Conservation (phyloP, 2,888 invertebrate species). For the Brachyopa scutellaris region DNA sequence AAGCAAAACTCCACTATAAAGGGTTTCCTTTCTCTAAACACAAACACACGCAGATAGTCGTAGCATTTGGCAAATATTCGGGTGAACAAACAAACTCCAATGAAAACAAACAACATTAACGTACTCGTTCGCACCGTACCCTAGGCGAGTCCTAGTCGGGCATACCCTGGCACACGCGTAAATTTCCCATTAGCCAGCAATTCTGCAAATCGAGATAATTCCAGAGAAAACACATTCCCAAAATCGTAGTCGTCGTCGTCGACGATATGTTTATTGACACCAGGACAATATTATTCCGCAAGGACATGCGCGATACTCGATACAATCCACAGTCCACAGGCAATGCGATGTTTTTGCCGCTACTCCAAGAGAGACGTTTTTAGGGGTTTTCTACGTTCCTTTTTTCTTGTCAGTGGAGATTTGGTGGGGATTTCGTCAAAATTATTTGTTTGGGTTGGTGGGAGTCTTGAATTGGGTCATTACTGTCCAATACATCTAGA, state of each 20-base stretch:
- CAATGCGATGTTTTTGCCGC: conserved; percentile 45
- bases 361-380: conserved; percentile 9
- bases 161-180: not conserved
- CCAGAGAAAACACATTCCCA: conserved; percentile 27
- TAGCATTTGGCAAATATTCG: conserved; percentile 50
- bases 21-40: conserved; percentile 4
- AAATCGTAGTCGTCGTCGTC: conserved; percentile 10
- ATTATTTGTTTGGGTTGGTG: conserved; percentile 32
- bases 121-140: conserved; percentile 43
- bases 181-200: conserved; percentile 10
- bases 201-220: conserved; percentile 23
- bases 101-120: conserved; percentile 66
- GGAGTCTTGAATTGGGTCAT: too few species aligned
- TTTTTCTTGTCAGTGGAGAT: not conserved
- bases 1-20: conserved; percentile 24
- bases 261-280: conserved; percentile 31
- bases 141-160: not conserved
- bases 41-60: too few species aligned
- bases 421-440: not conserved
- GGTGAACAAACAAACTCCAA: conserved; percentile 53
- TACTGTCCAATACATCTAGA: too few species aligned
- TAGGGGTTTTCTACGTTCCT: conserved; percentile 8
- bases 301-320: conserved; percentile 46
- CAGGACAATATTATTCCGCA: conserved; percentile 4
- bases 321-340: conserved; percentile 42